phyloP scores from a whole-genome alignment of 2,113 vertebrate genomes.

The Recurvirostra avosetta region DNA sequence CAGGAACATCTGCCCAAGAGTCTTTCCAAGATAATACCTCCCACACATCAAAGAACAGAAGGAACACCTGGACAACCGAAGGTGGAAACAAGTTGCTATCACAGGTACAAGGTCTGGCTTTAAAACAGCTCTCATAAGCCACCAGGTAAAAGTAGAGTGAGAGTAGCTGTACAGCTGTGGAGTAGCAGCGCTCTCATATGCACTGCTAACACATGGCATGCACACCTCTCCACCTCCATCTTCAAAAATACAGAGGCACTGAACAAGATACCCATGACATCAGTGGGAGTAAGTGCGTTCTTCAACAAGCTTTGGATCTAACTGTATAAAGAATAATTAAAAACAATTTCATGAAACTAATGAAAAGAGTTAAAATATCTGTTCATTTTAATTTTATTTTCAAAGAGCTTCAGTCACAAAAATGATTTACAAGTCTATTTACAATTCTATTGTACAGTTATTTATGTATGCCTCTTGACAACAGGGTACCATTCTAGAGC shows the following conservation, averaged over 20 bases:
- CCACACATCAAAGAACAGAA: neutral
- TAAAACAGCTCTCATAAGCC: neutral
- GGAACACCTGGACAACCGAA: neutral
- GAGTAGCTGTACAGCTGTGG: neutral
- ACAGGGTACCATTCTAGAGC: slow-evolving; percentile 81
- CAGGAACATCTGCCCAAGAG: neutral
- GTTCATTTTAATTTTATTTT: slow-evolving; percentile 73
- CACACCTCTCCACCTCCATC: neutral
- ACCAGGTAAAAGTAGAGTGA: neutral
- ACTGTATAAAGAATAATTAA: neutral
- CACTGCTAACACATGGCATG: neutral
- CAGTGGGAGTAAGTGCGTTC: neutral
- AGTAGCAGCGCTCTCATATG: neutral
- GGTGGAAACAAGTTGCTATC: neutral
- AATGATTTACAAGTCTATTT: slow-evolving; percentile 74
- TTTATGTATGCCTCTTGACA: slow-evolving; percentile 74
- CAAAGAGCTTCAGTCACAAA: slow-evolving; percentile 76
- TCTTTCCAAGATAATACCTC: neutral
- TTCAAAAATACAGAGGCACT: neutral
- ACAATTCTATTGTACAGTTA: slow-evolving; percentile 76
- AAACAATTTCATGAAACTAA: slow-evolving; percentile 4
- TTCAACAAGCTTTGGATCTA: neutral
- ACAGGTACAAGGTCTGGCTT: neutral
- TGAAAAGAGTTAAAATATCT: slow-evolving; percentile 18
- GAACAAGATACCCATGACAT: neutral